Evolutionary conservation across 2,797 vertebrate species (phyloP).

Genomic region (Poecile montanus): DNA sequence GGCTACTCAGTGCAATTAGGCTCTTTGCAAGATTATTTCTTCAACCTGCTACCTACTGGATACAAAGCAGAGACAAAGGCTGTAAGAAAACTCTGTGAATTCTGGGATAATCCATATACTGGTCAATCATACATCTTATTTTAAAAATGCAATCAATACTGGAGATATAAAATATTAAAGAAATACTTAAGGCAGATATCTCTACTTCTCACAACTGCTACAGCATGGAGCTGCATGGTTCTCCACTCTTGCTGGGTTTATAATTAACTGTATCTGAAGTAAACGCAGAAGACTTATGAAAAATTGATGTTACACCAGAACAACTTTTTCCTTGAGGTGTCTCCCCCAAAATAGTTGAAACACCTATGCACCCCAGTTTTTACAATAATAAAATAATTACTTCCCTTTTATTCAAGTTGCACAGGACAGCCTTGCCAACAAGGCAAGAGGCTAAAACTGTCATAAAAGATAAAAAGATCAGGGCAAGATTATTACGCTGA

Average conservation of each 20-base stretch:
- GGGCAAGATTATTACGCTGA: not conserved
- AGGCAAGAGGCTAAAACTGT: not conserved
- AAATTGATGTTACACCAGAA: not conserved
- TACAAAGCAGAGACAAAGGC: not conserved
- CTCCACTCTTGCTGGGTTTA: not conserved
- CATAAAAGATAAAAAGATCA: not conserved
- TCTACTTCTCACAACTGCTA: not conserved
- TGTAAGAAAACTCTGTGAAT: not conserved
- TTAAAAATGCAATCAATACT: not conserved
- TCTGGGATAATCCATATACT: not conserved
- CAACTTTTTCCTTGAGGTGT: not conserved
- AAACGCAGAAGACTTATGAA: not conserved
- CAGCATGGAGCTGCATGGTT: not conserved
- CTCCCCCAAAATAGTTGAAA: rapidly evolving
- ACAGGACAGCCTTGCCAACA: not conserved
- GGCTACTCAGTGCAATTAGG: not conserved
- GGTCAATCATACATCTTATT: not conserved
- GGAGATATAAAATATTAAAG: not conserved
- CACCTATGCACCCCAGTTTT: not conserved
- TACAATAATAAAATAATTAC: not conserved
- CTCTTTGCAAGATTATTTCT: not conserved
- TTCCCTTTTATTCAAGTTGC: not conserved
- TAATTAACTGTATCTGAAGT: not conserved
- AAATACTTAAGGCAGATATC: not conserved
- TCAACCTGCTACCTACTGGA: not conserved